Percentiles rank a stretch among this genome's conserved stretches.
phyloP scores from a whole-genome alignment of 1,140 invertebrate genomes.

The Megathymus violae region DNA sequence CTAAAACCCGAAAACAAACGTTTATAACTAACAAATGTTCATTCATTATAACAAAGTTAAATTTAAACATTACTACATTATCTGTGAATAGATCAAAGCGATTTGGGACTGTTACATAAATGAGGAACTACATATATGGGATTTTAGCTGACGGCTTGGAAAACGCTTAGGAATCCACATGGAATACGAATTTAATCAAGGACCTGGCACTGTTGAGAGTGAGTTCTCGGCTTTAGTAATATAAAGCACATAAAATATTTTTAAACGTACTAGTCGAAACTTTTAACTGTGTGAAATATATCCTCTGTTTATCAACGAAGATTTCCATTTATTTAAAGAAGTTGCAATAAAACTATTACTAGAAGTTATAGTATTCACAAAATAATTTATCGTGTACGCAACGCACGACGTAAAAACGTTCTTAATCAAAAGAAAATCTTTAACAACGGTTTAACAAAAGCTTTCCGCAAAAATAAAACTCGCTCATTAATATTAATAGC shows the following conservation, averaged over 20 bases:
- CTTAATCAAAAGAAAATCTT: slow-evolving; percentile 17
- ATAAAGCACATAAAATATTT: slow-evolving; percentile 28
- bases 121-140: slow-evolving; percentile 6
- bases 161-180: slow-evolving; percentile 25
- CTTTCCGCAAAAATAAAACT: slow-evolving; percentile 22
- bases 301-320: too few relatives aligned
- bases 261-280: slow-evolving; percentile 6
- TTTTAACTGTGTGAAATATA: slow-evolving; percentile 13
- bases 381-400: slow-evolving; percentile 14
- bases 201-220: slow-evolving; percentile 1
- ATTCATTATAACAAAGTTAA: too few relatives aligned
- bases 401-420: background rate
- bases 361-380: too few relatives aligned
- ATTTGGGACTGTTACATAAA: slow-evolving; percentile 1
- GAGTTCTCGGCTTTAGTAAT: slow-evolving; percentile 14
- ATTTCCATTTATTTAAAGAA: slow-evolving; percentile 10
- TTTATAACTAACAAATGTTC: too few relatives aligned
- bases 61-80: background rate
- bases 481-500: slow-evolving; percentile 24
- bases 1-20: too few relatives aligned
- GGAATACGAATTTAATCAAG: slow-evolving; percentile 25
- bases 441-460: slow-evolving; percentile 11
- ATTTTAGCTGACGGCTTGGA: slow-evolving; percentile 24
- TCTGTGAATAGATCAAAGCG: background rate
- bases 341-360: background rate